phyloP scores from a whole-genome alignment of 2,113 vertebrate genomes.

The Gymnogyps californianus region DNA sequence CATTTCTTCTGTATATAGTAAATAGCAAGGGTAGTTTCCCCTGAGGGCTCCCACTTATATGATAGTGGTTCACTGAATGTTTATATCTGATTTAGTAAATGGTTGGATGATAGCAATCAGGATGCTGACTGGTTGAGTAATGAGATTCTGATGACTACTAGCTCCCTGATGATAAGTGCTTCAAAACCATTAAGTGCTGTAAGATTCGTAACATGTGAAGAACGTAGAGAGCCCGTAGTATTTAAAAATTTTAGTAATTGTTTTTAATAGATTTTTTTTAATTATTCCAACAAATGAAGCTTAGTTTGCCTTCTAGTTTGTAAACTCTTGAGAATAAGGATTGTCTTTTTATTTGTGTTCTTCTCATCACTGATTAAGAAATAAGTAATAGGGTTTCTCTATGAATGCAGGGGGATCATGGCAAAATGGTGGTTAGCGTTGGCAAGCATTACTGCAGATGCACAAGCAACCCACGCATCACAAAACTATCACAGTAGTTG shows the following conservation, averaged over 20 bases:
- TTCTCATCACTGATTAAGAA: neutral
- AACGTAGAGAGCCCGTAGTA: neutral
- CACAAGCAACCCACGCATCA: neutral
- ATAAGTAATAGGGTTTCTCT: neutral
- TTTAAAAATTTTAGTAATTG: neutral
- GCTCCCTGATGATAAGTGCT: neutral
- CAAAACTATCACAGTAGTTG: neutral
- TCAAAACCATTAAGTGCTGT: neutral
- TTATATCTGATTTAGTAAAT: constrained; percentile 28
- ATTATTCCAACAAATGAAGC: neutral
- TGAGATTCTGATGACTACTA: constrained; percentile 32
- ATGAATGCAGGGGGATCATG: neutral
- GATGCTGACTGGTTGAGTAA: neutral
- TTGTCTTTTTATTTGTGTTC: neutral
- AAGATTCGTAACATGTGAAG: neutral
- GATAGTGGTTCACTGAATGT: neutral
- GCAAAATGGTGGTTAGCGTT: neutral
- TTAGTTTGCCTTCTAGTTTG: neutral
- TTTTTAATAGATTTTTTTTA: neutral
- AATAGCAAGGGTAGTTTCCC: neutral
- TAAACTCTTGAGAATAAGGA: neutral
- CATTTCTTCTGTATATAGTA: neutral
- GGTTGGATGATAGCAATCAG: constrained; percentile 27
- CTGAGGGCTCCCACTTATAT: neutral
- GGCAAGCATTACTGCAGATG: neutral